Percentiles rank a stretch among this genome's conserved stretches.
phyloP scores from a whole-genome alignment of 2,888 invertebrate genomes.

The Cryptosula pallasiana region DNA sequence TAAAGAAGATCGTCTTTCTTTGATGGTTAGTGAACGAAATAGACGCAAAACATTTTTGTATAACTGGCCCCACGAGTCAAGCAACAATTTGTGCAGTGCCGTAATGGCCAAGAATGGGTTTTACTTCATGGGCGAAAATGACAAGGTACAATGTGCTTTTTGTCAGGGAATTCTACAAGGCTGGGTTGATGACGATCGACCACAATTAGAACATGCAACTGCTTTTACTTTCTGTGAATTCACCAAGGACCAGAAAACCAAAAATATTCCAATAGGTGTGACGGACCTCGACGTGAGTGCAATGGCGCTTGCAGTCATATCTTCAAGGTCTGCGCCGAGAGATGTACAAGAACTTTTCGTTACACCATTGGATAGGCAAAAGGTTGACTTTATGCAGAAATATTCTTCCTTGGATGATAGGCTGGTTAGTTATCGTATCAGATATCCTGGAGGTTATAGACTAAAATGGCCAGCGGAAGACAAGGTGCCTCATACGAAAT shows the following conservation, averaged over 20 bases:
- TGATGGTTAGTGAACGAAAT: neutral
- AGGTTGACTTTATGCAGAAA: no score
- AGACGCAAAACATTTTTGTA: conserved; percentile 3
- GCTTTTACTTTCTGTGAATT: neutral
- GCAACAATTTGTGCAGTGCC: neutral
- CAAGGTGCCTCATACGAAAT: conserved; percentile 46
- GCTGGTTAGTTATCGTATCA: no score
- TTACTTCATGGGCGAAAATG: neutral
- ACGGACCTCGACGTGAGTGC: neutral
- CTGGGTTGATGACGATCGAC: neutral
- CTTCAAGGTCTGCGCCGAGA: neutral
- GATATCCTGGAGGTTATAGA: no score
- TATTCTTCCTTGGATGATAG: no score
- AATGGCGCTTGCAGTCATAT: neutral
- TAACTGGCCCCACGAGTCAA: neutral
- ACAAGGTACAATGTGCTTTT: conserved; percentile 11
- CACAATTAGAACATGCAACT: neutral
- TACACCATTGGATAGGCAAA: no score
- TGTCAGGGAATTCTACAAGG: neutral
- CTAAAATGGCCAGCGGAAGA: neutral
- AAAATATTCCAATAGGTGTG: neutral
- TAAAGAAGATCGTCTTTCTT: neutral
- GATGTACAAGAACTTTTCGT: no score
- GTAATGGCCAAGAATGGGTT: neutral
- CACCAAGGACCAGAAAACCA: neutral